Evolutionary conservation across 2,888 invertebrate genomes (phyloP), one percentile per base, ranked within the genome.

Genomic region (Phasia obesa): DNA sequence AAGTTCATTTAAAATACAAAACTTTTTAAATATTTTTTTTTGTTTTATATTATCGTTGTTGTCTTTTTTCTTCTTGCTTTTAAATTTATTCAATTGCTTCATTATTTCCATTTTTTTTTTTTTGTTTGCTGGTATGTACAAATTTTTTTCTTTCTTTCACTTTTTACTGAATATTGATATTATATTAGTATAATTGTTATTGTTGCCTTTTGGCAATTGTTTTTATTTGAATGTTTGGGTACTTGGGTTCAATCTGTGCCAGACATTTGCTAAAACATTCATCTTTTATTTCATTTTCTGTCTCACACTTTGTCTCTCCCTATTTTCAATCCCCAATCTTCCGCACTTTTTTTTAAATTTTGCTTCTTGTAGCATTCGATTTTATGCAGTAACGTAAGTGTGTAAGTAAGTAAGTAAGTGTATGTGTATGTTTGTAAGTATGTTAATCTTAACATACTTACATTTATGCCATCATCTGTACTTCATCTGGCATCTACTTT

Each of bases 401-500:
- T 31, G 42, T 51, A 25, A n/a, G n/a, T n/a, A n/a, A n/a, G n/a
- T n/a, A n/a, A n/a, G n/a, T n/a, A n/a, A n/a, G n/a, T n/a, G n/a
- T 47, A 17, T 21, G 9, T 35, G 62, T 31, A 19, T 38, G 49
- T 65, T 19, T 51, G 51, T 73, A 79, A 79, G 79, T 73, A 79
- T 73, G 79, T 79, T 73, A 53, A 73, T 65, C 59, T 71, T 65
- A 73, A 73, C 71, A 71, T 23, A 81, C 71, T 65, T 23, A 81
- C 76, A 76, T 81, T 77, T 65, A 59, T 77, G 77, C 75, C 80
- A 87, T 89, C 90, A 89, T 89, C 90, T 90, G 90, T 86, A 88
- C 89, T 89, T 90, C 90, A 90, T 90, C 90, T 90, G 90, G 89
- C 88, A 87, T 86, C 77, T 77, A 77, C 81, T 81, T 84, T 78